Base-by-base conservation (phyloP, 2,113 vertebrate species). In the Crotalus helleri region DNA sequence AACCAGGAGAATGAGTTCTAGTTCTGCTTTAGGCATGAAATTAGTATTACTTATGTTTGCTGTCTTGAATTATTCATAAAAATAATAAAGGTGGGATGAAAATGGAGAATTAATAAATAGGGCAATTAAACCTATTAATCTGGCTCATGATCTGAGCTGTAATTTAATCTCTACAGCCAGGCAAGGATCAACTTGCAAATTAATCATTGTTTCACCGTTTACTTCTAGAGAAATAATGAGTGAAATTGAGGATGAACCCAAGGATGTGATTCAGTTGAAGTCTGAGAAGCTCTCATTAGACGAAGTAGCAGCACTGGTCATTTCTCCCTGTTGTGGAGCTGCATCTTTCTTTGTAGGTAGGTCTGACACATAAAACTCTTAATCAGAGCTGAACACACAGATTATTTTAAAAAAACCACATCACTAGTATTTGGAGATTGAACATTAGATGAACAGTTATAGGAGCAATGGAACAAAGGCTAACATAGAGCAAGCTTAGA, bases 271-370 rank as follows among this genome's bases (percentile, higher is more conserved):
- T 94, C 97, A 96, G 94, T 97, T 99, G 85, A 98, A 97, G 46
- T 49, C 90, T 85, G 98, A 98, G 96, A 97, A 98, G 92, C 98
- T 99, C 29, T 98, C 97, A 5, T 95, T 98, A 9, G 98, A 99
- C 91, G 97, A 98, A 91, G 98, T 98, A 49, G 98, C 98, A 3
- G 97, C 98, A 21, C 87, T 98, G 1, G 99, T 99, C 5, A 44
- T 96, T 93, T 98, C 98, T 94, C 94, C 98, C 0, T 96, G 87
- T 85, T 99, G 99, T 96, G 99, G 99, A 58, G 98, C 99, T 33
- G 91, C 98, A 33, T 98, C 99, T 54, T 85, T 99, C 0, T 99
- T 99, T 93, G 96, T 99, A 95, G 99, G 99, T 99, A 96, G 96
- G 98, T 96, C 94, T 93, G 55, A 55, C 69, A 24, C 2, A 3